Conservation (phyloP, 2,888 invertebrate genomes). For the Tupiocoris notatus region DNA sequence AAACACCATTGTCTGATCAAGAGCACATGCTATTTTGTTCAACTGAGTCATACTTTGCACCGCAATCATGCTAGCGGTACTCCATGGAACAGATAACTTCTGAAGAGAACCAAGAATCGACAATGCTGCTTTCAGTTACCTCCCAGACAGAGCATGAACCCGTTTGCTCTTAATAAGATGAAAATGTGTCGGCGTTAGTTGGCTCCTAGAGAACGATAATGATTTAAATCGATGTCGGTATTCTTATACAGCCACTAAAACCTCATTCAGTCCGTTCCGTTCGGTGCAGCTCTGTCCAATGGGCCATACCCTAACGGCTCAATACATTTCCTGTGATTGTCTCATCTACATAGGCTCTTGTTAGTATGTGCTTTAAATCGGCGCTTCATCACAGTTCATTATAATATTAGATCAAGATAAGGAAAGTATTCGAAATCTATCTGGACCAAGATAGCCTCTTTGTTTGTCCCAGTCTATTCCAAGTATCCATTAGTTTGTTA, state of each 20-base stretch:
- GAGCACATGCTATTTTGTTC: too few species aligned
- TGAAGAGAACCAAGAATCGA: neutral
- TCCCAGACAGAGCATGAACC: neutral
- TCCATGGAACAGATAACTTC: neutral
- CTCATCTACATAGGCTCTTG: slow-evolving; percentile 22
- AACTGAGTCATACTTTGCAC: neutral
- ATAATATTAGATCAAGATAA: slow-evolving; percentile 31
- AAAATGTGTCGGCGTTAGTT: neutral
- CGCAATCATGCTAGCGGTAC: neutral
- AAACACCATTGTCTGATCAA: too few species aligned
- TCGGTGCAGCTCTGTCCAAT: slow-evolving; percentile 24
- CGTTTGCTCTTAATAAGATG: neutral
- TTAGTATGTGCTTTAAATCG: neutral
- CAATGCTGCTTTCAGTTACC: neutral
- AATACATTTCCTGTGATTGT: slow-evolving; percentile 37
- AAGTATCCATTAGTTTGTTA: too few species aligned
- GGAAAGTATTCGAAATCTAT: neutral
- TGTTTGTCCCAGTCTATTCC: too few species aligned
- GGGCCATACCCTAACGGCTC: slow-evolving; percentile 25
- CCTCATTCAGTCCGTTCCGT: slow-evolving; percentile 9
- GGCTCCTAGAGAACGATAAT: neutral
- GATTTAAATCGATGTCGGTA: neutral
- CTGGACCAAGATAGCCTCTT: slow-evolving; percentile 4
- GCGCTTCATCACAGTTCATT: slow-evolving; percentile 19
- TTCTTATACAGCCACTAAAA: slow-evolving; percentile 12